Conservation (phyloP, 2,797 vertebrate species). For the Ctenopoma multispine region DNA sequence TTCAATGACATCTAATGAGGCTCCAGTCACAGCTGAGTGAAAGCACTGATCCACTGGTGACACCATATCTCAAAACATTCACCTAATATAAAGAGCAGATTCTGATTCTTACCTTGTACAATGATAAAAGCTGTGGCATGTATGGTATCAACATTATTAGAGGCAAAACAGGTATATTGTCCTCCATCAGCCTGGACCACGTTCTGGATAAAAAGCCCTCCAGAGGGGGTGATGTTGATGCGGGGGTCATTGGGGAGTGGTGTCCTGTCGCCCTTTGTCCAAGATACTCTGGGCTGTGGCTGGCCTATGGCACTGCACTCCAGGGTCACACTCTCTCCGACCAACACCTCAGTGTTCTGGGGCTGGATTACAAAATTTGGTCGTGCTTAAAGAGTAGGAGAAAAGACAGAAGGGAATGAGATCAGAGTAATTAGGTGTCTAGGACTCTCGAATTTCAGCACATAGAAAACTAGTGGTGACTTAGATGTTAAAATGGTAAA, state of each 20-base stretch:
- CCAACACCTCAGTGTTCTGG: conserved; percentile 97
- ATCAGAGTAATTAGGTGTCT: conserved; percentile 22
- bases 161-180: conserved; percentile 95
- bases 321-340: conserved; percentile 96
- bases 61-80: not conserved
- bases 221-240: conserved; percentile 92
- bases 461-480: not conserved
- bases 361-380: conserved; percentile 98
- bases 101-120: conserved; percentile 88
- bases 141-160: conserved; percentile 93
- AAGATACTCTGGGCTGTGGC: conserved; percentile 91
- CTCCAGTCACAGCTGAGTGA: too few relatives aligned
- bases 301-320: conserved; percentile 97
- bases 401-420: not conserved
- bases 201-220: conserved; percentile 95
- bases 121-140: conserved; percentile 94
- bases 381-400: conserved; percentile 81
- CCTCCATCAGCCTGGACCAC: conserved; percentile 91
- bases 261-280: conserved; percentile 93
- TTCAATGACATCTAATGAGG: not conserved
- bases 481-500: not conserved
- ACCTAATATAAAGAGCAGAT: not conserved
- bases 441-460: not conserved
- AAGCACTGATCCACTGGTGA: not conserved
- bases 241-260: conserved; percentile 91